Evolutionary conservation across 2,113 vertebrate genomes (phyloP).

Genomic region (Atherinomorus stipes): DNA sequence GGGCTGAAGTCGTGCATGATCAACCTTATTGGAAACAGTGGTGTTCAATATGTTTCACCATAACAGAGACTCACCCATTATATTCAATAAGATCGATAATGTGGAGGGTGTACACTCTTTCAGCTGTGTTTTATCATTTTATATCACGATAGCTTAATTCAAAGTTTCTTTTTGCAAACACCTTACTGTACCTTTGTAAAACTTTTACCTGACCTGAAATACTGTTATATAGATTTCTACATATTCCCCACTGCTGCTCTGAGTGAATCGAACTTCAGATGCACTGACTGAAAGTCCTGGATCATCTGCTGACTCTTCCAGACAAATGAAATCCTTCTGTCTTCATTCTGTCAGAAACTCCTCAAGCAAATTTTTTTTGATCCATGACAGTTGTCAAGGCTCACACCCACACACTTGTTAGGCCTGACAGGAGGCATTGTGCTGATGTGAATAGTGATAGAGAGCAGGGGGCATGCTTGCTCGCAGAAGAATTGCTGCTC

Average conservation of each 20-base stretch:
- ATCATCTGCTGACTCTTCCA: slow-evolving; percentile 4
- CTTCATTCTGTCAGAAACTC: slow-evolving; percentile 13
- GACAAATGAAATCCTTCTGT: slow-evolving; percentile 15
- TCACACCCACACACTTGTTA: slow-evolving; percentile 35
- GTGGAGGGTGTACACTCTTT: too few species aligned
- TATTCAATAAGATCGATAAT: too few species aligned
- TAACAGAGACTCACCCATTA: neutral
- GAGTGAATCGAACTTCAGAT: slow-evolving; percentile 9
- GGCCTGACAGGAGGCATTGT: slow-evolving; percentile 33
- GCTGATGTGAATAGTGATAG: slow-evolving; percentile 33
- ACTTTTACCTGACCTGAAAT: neutral
- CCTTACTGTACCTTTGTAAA: neutral
- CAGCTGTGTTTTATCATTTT: too few species aligned
- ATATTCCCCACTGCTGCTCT: neutral
- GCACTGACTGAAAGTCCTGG: slow-evolving; percentile 5
- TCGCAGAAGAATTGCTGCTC: slow-evolving; percentile 7
- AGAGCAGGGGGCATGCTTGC: slow-evolving; percentile 38
- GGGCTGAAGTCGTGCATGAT: neutral
- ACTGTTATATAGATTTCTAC: neutral
- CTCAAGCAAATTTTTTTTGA: slow-evolving; percentile 33
- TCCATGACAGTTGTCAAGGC: slow-evolving; percentile 39
- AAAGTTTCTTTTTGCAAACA: neutral
- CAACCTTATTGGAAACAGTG: slow-evolving; percentile 6
- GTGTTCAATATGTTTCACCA: neutral
- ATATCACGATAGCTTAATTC: neutral